Conservation (phyloP, 2,113 vertebrate species). For the Perognathus longimembris region DNA sequence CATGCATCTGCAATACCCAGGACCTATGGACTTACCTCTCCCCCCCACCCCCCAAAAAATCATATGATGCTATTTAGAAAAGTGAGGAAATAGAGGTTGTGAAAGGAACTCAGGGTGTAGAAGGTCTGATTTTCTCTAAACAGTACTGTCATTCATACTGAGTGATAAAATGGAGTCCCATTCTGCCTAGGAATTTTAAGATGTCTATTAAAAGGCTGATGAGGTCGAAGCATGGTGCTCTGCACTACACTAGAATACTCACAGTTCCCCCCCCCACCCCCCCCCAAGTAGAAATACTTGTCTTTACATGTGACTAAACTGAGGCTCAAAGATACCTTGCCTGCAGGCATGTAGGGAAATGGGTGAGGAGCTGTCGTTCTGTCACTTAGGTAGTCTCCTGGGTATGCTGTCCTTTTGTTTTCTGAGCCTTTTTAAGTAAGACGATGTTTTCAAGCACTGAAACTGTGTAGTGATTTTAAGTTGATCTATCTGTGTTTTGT, state of each 20-base stretch:
- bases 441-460: neutral
- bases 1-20: too few relatives aligned
- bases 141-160: neutral
- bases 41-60: too few relatives aligned
- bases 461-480: neutral
- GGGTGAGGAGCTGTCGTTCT: neutral
- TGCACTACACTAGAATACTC: rapidly evolving
- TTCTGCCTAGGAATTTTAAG: neutral
- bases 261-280: too few relatives aligned
- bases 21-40: too few relatives aligned
- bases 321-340: neutral
- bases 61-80: neutral
- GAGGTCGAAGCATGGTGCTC: rapidly evolving
- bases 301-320: neutral
- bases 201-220: neutral
- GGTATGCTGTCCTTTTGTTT: neutral
- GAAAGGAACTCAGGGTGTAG: neutral
- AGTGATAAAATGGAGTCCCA: neutral
- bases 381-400: neutral
- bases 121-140: neutral
- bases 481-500: neutral
- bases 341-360: neutral
- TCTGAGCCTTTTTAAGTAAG: neutral
- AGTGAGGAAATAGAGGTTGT: neutral
- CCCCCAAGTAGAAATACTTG: neutral